Evolutionary conservation across 2,888 invertebrate species (phyloP).

Genomic region (Cynaeus angustus): DNA sequence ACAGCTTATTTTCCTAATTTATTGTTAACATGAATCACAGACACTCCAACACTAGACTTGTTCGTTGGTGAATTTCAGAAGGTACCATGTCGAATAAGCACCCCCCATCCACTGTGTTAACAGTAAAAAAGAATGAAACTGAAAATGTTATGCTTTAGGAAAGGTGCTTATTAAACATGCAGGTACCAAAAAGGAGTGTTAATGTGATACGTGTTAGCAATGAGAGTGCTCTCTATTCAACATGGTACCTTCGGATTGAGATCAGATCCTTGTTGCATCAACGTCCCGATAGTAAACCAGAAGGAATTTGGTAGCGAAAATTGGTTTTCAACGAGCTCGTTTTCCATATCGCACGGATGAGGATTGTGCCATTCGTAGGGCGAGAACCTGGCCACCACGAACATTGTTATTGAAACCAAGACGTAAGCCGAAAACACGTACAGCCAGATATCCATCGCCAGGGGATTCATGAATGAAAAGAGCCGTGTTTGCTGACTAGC

Average conservation of each 20-base stretch:
- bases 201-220: constrained; percentile 59
- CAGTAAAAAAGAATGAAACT: constrained; percentile 11
- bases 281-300: constrained; percentile 97
- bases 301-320: constrained; percentile 92
- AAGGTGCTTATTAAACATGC: constrained; percentile 64
- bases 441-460: constrained; percentile 91
- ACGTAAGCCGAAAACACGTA: constrained; percentile 88
- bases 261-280: constrained; percentile 94
- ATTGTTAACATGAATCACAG: constrained; percentile 45
- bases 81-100: constrained; percentile 57
- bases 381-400: constrained; percentile 85
- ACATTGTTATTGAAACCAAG: constrained; percentile 85
- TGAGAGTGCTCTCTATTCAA: constrained; percentile 48
- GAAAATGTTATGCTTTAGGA: constrained; percentile 40
- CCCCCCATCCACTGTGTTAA: constrained; percentile 43
- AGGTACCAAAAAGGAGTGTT: constrained; percentile 53
- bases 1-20: too few relatives aligned
- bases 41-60: constrained; percentile 51
- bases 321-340: constrained; percentile 82
- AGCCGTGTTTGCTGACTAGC: constrained; percentile 80
- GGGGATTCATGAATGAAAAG: constrained; percentile 91
- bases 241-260: constrained; percentile 90
- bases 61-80: constrained; percentile 15
- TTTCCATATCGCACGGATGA: constrained; percentile 78
- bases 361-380: constrained; percentile 88